Conservation (phyloP, 1,140 invertebrate species). For the Pseudomyrmex gracilis region DNA sequence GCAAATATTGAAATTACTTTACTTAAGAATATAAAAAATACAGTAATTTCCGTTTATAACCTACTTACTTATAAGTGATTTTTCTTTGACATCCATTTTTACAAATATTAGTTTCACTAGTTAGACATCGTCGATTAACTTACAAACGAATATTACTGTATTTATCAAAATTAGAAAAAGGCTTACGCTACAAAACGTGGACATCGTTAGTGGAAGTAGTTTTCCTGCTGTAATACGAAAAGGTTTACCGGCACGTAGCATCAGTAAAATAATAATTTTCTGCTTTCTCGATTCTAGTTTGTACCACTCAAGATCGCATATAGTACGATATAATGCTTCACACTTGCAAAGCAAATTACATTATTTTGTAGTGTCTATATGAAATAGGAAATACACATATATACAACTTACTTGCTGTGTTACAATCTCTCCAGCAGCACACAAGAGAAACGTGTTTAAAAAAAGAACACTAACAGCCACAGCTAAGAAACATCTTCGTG, state of each 20-base stretch:
- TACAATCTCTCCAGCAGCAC: slow-evolving; percentile 39
- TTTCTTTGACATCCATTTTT: too few species aligned
- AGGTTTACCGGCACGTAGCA: slow-evolving; percentile 36
- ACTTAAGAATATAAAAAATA: too few species aligned
- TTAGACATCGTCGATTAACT: too few species aligned
- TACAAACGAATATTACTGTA: too few species aligned
- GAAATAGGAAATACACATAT: background rate
- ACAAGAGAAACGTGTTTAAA: slow-evolving; percentile 42
- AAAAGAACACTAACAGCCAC: background rate
- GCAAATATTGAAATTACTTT: too few species aligned
- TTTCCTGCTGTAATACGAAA: slow-evolving; percentile 59
- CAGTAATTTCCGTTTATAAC: too few species aligned
- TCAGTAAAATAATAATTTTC: slow-evolving; percentile 56
- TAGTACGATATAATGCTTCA: slow-evolving; percentile 19
- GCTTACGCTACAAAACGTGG: slow-evolving; percentile 51
- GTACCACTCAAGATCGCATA: slow-evolving; percentile 41
- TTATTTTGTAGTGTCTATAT: background rate
- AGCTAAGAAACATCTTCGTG: slow-evolving; percentile 35
- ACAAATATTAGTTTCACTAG: too few species aligned
- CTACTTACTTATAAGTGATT: too few species aligned
- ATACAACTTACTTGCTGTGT: slow-evolving; percentile 28
- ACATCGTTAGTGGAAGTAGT: slow-evolving; percentile 56
- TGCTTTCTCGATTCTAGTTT: slow-evolving; percentile 26
- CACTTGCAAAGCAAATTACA: slow-evolving; percentile 5
- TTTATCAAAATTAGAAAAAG: background rate